Evolutionary conservation across 2,113 vertebrate genomes (phyloP).

Genomic region (Vidua macroura): DNA sequence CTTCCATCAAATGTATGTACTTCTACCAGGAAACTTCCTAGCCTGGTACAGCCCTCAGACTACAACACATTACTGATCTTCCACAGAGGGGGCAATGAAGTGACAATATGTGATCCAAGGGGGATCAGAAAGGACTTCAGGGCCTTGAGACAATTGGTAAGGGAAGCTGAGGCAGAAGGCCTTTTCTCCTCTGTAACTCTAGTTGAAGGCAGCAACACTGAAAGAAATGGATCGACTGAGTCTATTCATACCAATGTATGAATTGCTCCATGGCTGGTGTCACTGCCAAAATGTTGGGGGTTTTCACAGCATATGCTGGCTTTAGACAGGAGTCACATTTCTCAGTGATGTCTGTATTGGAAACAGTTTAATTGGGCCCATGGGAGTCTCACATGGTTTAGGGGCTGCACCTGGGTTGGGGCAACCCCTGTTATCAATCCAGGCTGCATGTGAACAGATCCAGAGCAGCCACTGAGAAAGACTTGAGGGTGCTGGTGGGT

Average conservation of each 20-base stretch:
- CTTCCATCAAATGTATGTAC: background rate
- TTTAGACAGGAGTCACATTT: background rate
- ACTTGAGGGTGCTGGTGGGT: background rate
- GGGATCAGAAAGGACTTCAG: background rate
- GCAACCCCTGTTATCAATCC: rapidly evolving
- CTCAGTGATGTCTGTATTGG: background rate
- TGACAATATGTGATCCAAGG: rapidly evolving
- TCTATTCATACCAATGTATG: background rate
- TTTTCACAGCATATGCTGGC: background rate
- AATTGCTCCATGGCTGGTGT: too few relatives aligned
- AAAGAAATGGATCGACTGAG: background rate
- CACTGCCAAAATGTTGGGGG: background rate
- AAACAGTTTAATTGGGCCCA: background rate
- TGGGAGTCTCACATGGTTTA: rapidly evolving
- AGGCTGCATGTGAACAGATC: background rate
- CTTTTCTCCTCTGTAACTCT: background rate
- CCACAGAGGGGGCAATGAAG: rapidly evolving
- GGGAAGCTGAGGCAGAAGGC: background rate
- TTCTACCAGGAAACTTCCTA: background rate
- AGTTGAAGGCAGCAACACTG: background rate
- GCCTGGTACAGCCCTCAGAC: background rate
- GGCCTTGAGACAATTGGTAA: background rate
- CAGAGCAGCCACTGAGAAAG: background rate
- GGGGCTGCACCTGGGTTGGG: background rate
- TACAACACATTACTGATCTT: background rate